phyloP scores from a whole-genome alignment of 2,888 invertebrate species.

The Gasteruption jaculator region DNA sequence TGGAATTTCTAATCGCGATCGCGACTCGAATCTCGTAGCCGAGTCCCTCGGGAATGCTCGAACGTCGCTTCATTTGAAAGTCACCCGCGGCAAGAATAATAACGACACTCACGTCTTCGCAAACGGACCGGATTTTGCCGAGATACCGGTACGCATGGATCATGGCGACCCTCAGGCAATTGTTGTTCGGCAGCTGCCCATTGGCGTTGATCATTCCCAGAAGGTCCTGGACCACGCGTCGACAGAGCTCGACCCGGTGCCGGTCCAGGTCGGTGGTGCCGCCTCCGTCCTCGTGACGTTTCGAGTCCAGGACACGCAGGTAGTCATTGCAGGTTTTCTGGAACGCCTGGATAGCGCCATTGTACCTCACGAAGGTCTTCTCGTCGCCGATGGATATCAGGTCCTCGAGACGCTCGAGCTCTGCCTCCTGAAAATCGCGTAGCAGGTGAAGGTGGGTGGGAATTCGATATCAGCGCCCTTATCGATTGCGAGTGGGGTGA shows the following conservation, averaged over 20 bases:
- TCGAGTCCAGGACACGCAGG: conserved; percentile 42
- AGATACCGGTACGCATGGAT: conserved; percentile 49
- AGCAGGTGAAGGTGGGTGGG: too few relatives aligned
- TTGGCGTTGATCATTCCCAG: conserved; percentile 39
- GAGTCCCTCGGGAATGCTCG: too few relatives aligned
- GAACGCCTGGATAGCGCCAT: conserved; percentile 42
- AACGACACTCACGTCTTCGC: conserved; percentile 51
- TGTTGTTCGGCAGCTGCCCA: conserved; percentile 38
- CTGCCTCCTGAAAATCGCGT: conserved; percentile 44
- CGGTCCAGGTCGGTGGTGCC: conserved; percentile 41
- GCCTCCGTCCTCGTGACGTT: conserved; percentile 32
- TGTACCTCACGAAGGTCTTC: conserved; percentile 39
- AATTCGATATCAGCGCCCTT: too few relatives aligned
- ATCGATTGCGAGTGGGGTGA: too few relatives aligned
- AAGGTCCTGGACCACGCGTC: conserved; percentile 34
- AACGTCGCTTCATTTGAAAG: too few relatives aligned
- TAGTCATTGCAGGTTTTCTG: conserved; percentile 44
- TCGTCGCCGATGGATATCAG: conserved; percentile 38
- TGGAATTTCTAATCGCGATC: too few relatives aligned
- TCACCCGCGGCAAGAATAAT: not conserved
- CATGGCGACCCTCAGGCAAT: conserved; percentile 42
- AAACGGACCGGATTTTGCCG: conserved; percentile 47
- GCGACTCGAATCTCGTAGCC: too few relatives aligned
- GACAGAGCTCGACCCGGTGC: conserved; percentile 40
- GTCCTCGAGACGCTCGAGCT: conserved; percentile 46